These are phyloP conservation scores for Drosophila nannoptera DNA, from an alignment of 1,140 invertebrate genomes.

Conservation along the genomic window DNA sequence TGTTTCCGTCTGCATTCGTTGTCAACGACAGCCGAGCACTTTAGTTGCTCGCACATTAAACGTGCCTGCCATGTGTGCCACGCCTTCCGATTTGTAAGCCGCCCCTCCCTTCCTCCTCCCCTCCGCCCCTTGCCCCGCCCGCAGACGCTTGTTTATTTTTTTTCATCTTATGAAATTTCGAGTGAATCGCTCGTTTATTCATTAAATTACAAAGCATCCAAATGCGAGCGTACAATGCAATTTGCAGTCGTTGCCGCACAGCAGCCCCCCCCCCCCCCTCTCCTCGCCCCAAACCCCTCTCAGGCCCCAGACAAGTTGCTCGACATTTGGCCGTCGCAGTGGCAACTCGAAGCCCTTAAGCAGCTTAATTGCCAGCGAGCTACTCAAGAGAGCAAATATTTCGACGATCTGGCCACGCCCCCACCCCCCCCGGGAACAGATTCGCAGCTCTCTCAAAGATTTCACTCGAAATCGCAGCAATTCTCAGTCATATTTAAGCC, in stretches of 20 bases:
- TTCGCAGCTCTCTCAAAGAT: too few species aligned
- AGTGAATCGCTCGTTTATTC: conserved; percentile 49
- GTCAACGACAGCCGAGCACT: conserved; percentile 47
- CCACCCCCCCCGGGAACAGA: too few species aligned
- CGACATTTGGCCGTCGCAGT: conserved; percentile 23
- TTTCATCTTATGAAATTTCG: conserved; percentile 42
- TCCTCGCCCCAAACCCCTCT: background rate
- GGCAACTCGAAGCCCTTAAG: conserved; percentile 48
- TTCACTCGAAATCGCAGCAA: too few species aligned
- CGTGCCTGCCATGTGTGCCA: conserved; percentile 19
- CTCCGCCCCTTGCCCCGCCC: too few species aligned
- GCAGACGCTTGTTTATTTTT: background rate
- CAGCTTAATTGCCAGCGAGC: conserved; percentile 68
- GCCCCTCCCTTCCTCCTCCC: too few species aligned
- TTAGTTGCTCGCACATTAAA: conserved; percentile 45
- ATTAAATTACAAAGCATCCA: conserved; percentile 45
- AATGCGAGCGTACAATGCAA: conserved; percentile 38
- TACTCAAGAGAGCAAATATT: conserved; percentile 47
- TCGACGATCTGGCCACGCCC: background rate
- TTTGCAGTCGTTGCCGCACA: conserved; percentile 13
- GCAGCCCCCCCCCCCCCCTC: background rate
- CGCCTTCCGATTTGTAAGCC: too few species aligned
- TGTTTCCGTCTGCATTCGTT: conserved; percentile 42
- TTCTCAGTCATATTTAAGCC: too few species aligned
- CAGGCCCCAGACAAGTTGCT: conserved; percentile 14